Percentiles rank a stretch among this genome's conserved stretches.
These are phyloP conservation scores for Dendrolimus houi DNA, from an alignment of 2,888 invertebrate genomes.

Conservation along the genomic window DNA sequence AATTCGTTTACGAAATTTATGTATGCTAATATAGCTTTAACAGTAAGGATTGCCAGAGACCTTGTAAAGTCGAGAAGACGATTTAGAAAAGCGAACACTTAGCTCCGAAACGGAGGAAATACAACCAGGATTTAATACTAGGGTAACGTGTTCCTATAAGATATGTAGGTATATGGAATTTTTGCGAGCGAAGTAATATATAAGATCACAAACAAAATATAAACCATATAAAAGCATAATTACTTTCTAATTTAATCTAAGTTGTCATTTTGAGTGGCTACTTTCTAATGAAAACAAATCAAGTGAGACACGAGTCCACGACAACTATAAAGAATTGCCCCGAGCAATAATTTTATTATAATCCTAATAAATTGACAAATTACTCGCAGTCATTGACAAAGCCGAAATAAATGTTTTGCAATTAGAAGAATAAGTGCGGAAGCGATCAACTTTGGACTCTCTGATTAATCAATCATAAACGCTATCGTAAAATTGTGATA, in stretches of 20 bases:
- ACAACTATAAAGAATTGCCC: conserved; percentile 10
- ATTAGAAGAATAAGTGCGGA: conserved; percentile 53
- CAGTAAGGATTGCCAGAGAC: no score
- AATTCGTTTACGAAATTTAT: no score
- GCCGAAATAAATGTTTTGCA: conserved; percentile 37
- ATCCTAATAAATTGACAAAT: conserved; percentile 21
- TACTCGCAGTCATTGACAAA: conserved; percentile 15
- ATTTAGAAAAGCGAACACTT: no score
- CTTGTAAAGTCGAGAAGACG: no score
- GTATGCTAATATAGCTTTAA: no score
- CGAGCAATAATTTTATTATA: conserved; percentile 16
- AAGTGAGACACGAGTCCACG: neutral
- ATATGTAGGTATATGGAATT: no score
- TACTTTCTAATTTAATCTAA: neutral
- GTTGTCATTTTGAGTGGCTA: neutral
- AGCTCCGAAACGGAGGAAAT: no score
- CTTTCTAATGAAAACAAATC: neutral
- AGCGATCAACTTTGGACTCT: conserved; percentile 50
- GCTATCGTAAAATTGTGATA: conserved; percentile 50
- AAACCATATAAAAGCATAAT: neutral
- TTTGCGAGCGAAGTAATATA: no score
- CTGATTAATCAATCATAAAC: conserved; percentile 62
- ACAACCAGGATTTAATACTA: no score
- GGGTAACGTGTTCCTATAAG: no score
- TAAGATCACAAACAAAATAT: no score